Evolutionary conservation across 1,140 invertebrate species (phyloP), one percentile per base, ranked within the genome.

Genomic region (Elymnias hypermnestra): DNA sequence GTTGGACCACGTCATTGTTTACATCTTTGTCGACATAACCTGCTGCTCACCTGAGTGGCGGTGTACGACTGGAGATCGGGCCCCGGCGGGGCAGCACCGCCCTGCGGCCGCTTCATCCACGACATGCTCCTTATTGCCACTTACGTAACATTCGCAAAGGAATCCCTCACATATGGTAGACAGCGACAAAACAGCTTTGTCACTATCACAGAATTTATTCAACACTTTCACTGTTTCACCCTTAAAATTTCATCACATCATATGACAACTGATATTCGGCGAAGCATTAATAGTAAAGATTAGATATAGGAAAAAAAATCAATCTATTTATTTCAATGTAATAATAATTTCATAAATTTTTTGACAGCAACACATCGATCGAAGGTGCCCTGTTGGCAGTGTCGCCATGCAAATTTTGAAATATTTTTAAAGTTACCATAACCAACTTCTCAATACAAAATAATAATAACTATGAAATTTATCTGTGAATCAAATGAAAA

Each of bases 361-460:
- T 79, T 83, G 81, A 84, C 77, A 82, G 74, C 58, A 72, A 64
- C 58, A 72, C 72, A 86, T 85, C 82, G 83, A 86, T 86, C 82
- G 79, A 76, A 85, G 81, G 75, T 86, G 83, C 83, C 83, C 70
- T 74, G 83, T 85, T 86, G 83, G 83, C 82, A 82, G 76, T 79
- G 71, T 76, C 42, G 72, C 72, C 70, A 81, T 71, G 43, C 33
- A 37, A 42, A 50, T 37, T 42, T 43, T 28, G 46, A n/a, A n/a
- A n/a, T n/a, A n/a, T n/a, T n/a, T n/a, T n/a, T n/a, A n/a, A n/a
- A n/a, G n/a, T n/a, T n/a, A n/a, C n/a, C n/a, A n/a, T n/a, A n/a
- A n/a, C n/a, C n/a, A n/a, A n/a, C n/a, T n/a, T n/a, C n/a, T n/a
- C n/a, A n/a, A n/a, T n/a, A n/a, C n/a, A n/a, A n/a, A n/a, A n/a